Evolutionary conservation across 2,113 vertebrate genomes (phyloP).

Genomic region (Benitochromis conjunctus): DNA sequence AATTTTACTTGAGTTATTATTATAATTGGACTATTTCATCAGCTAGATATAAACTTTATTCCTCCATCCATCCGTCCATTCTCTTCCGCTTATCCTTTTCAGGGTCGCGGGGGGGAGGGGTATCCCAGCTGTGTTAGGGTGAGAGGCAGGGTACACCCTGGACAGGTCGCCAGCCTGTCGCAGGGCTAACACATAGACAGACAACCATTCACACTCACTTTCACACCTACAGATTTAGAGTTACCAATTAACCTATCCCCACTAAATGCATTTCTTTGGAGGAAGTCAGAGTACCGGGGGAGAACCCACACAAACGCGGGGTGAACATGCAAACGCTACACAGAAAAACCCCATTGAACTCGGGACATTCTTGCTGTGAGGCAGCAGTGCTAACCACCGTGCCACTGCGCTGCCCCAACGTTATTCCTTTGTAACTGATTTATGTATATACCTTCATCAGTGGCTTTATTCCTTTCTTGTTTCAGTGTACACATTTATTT

Average conservation of each 20-base stretch:
- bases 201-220: fast-evolving
- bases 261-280: neutral
- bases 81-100: fast-evolving
- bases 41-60: neutral
- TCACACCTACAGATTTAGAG: fast-evolving
- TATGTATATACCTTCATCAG: neutral
- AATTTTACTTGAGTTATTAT: neutral
- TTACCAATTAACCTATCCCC: neutral
- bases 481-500: neutral
- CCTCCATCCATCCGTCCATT: neutral
- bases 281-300: neutral
- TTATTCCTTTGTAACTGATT: neutral
- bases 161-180: neutral
- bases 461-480: neutral
- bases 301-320: neutral
- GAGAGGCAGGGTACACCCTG: neutral
- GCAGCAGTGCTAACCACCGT: no score
- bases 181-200: neutral
- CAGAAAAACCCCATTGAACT: no score
- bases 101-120: fast-evolving
- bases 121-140: neutral
- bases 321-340: neutral
- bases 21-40: neutral
- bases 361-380: no score
- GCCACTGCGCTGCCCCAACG: neutral